phyloP scores from a whole-genome alignment of 1,140 invertebrate genomes.

The Procambarus clarkii region DNA sequence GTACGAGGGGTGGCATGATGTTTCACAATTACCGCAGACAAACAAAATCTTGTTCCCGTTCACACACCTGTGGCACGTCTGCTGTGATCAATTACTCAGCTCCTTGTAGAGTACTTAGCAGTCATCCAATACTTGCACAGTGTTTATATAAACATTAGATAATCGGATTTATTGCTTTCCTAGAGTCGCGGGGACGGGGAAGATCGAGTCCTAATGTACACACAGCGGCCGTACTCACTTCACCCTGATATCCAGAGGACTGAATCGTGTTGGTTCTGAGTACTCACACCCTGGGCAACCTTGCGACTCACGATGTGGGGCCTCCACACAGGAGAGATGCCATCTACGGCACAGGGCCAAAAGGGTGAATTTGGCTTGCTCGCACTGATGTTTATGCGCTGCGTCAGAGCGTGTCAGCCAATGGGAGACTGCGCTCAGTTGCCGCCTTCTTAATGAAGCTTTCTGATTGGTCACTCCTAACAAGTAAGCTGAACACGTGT shows the following conservation, averaged over 20 bases:
- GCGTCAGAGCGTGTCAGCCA: not conserved
- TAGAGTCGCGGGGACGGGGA: not conserved
- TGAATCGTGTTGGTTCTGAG: not conserved
- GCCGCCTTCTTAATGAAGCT: not conserved
- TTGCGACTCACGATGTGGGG: not conserved
- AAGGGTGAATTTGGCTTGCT: not conserved
- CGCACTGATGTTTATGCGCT: not conserved
- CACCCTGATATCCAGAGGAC: not conserved
- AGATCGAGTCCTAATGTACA: too few relatives aligned
- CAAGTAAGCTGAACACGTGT: too few relatives aligned
- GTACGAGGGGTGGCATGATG: not conserved
- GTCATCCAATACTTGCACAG: too few relatives aligned
- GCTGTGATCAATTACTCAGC: too few relatives aligned
- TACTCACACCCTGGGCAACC: not conserved
- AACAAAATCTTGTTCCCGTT: not conserved
- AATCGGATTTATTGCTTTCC: not conserved
- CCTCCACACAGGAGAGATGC: not conserved
- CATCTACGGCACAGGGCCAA: not conserved
- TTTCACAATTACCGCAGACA: not conserved
- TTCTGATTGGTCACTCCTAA: not conserved
- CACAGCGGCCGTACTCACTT: not conserved
- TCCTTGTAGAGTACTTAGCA: too few relatives aligned
- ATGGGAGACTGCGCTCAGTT: not conserved
- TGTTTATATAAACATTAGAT: not conserved
- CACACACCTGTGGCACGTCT: not conserved